Conservation (phyloP, 2,888 invertebrate genomes). For the Hesperia comma region DNA sequence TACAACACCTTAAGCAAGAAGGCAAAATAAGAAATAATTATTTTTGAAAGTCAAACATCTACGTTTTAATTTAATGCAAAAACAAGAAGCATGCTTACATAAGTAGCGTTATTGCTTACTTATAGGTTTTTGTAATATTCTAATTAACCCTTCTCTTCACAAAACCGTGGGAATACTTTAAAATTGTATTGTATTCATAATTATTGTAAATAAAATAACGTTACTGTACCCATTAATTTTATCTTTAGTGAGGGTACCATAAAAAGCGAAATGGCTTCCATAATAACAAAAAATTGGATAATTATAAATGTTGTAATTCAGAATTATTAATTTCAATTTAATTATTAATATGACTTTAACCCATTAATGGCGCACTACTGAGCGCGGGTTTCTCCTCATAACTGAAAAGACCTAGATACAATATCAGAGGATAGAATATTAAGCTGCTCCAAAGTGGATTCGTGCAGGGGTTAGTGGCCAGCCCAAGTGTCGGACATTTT, state of each 20-base stretch:
- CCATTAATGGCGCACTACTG: too few relatives aligned
- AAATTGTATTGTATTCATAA: constrained; percentile 21
- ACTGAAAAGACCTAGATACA: too few relatives aligned
- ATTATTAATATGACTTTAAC: too few relatives aligned
- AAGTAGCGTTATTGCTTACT: constrained; percentile 13
- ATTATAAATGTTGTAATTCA: not conserved
- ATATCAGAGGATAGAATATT: too few relatives aligned
- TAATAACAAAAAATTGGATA: not conserved
- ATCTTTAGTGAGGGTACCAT: constrained; percentile 1
- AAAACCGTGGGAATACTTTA: constrained; percentile 25
- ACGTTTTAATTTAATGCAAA: not conserved
- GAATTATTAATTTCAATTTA: too few relatives aligned
- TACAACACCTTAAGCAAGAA: not conserved
- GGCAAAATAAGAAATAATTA: not conserved
- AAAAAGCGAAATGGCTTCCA: not conserved
- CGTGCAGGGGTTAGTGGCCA: too few relatives aligned
- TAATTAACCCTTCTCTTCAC: not conserved
- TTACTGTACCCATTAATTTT: constrained; percentile 19
- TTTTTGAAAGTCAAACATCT: constrained; percentile 4
- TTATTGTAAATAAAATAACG: constrained; percentile 19
- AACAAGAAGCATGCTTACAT: constrained; percentile 3
- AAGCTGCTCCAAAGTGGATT: too few relatives aligned
- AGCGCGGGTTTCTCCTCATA: too few relatives aligned
- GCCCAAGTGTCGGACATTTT: too few relatives aligned
- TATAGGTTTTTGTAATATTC: constrained; percentile 12